phyloP scores from a whole-genome alignment of 2,888 invertebrate species.

The Conomelus anceps region DNA sequence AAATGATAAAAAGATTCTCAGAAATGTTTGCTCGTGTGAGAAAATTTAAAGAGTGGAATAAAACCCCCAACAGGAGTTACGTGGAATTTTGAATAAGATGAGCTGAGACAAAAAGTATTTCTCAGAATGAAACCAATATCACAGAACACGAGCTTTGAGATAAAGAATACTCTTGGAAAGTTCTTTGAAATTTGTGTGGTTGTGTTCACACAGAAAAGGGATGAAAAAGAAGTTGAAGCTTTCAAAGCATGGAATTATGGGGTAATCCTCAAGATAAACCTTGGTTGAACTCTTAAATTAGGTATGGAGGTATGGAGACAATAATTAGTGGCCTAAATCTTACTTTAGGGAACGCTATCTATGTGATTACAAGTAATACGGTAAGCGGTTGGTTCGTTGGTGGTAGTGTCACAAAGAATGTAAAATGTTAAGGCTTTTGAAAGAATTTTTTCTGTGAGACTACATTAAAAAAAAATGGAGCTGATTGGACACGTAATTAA shows the following conservation, averaged over 20 bases:
- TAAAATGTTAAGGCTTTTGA: not conserved
- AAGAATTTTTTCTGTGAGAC: not conserved
- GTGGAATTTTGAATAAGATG: not conserved
- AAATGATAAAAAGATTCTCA: not conserved
- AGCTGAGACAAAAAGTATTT: not conserved
- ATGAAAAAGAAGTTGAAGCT: not conserved
- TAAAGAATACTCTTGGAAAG: not conserved
- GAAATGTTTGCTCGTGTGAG: not conserved
- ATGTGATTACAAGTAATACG: not conserved
- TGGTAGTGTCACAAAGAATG: not conserved
- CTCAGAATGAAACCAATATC: not conserved
- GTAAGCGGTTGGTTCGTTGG: not conserved
- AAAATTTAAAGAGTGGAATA: not conserved
- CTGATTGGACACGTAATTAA: not conserved
- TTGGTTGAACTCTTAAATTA: not conserved
- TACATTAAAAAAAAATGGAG: not conserved
- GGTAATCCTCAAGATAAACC: not conserved
- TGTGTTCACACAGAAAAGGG: not conserved
- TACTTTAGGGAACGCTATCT: not conserved
- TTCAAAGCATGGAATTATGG: not conserved
- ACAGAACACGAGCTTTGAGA: not conserved
- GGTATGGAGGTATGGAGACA: no score
- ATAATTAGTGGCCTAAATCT: not conserved
- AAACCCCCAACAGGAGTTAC: not conserved
- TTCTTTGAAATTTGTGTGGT: not conserved